Conservation (phyloP, 2,113 vertebrate species). For the Strix uralensis region DNA sequence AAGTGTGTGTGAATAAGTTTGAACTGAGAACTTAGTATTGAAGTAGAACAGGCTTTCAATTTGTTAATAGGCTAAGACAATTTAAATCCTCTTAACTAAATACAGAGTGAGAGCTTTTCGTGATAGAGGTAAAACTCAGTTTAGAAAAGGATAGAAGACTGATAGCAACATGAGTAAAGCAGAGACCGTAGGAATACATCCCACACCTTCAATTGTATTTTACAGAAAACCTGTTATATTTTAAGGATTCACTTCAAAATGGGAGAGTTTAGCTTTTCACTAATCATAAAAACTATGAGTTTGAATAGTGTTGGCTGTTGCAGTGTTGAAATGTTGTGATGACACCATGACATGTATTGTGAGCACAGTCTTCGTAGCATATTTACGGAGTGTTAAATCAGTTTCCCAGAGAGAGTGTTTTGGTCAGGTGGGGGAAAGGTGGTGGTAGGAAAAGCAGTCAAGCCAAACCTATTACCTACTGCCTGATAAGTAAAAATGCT, state of each 20-base stretch:
- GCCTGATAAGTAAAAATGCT: background rate
- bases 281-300: background rate
- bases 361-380: background rate
- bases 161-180: background rate
- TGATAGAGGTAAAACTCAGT: background rate
- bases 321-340: background rate
- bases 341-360: background rate
- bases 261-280: background rate
- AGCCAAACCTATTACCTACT: background rate
- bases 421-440: background rate
- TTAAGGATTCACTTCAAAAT: background rate
- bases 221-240: background rate
- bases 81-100: background rate
- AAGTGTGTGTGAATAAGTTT: background rate
- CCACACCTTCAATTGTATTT: background rate
- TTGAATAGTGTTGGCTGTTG: background rate
- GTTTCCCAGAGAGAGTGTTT: background rate
- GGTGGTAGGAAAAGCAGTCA: background rate
- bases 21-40: background rate
- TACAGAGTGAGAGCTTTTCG: background rate
- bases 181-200: background rate
- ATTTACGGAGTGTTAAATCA: background rate
- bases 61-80: background rate
- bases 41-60: background rate
- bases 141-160: background rate